Base-by-base conservation (phyloP, 1,140 invertebrate species). In the Diorhabda elongata region DNA sequence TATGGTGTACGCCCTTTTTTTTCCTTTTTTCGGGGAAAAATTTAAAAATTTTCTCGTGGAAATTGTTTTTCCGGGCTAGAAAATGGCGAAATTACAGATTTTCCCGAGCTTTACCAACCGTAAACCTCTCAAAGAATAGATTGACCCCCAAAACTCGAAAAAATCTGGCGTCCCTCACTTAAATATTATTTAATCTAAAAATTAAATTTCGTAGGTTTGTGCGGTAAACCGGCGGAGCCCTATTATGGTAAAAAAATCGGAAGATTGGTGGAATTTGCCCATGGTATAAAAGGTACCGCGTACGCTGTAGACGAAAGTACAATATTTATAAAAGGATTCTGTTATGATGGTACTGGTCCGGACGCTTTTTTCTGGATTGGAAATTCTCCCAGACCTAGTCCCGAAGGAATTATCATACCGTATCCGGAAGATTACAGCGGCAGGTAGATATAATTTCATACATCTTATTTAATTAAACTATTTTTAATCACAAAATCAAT, bases 341-440 rank as follows among this genome's bases (percentile, higher is more conserved):
- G 85, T 3, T 96, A 96, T 77, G 93, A 95, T 76, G 94, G 94
- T 45, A 91, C 87, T 5, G 92, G 89, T 11, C 92, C 92, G 62
- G 91, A 92, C 79, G 91, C 92, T 3, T 94, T 88, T 82, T 96
- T 96, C 83, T 95, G 92, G 93, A 90, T 92, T 41, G 93, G 93
- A 3, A 92, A 91, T 76, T 88, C 88, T 2, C 81, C 87, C 0
- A 83, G 87, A 61, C 93, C 93, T 2, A 89, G 87, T 69, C 92
- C 92, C 3, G 88, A 90, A 8, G 94, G 93, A 62, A 89, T 87
- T 60, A 88, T 93, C 11, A 89, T 96, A 76, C 92, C 93, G 0
- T 95, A 94, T 80, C 93, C 93, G 44, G 91, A 94, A 75, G 89
- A 92, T 74, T 91, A 90, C 77, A 82, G 82, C 43, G 89, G 87